Evolutionary conservation across 1,140 invertebrate species (phyloP), one percentile per base, ranked within the genome.

Genomic region (Drosophila novamexicana): DNA sequence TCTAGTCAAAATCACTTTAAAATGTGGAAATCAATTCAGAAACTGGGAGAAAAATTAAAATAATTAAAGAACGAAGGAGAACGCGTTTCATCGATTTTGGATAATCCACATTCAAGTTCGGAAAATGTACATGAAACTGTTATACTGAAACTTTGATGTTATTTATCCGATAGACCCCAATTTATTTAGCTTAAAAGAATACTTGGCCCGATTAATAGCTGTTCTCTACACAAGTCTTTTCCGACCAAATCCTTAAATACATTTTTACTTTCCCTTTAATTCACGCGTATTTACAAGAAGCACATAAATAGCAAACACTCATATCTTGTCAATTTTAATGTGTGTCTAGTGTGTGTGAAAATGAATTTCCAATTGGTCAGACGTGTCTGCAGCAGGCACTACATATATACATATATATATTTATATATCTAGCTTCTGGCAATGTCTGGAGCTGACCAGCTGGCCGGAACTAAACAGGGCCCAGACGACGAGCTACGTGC

Each of bases 321-420:
- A 62, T 54, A 69, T 66, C 67, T 62, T 62, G 79, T 80, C 77
- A 74, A 61, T 68, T 84, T 65, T 49, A 62, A 56, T 66, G 82
- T 45, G 67, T 76, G 78, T 81, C 66, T 75, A 73, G 56, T 49
- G 82, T 53, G 61, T 53, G 61, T 74, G 64, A 64, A 80, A 83
- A 83, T 85, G 47, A 59, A 85, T 83, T 81, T 81, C 14, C 73
- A 47, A 73, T 40, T 53, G 67, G 64, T 54, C 64, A 75, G 79
- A 88, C 82, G 67, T 85, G 82, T 88, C 79, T 73, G 81, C 67
- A 34, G 34, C 22, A 18, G 22, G 6, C 10, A 22, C 53, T 34
- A 16, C 7, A 7, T 16, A 34, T 16, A 37, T 37, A 9, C 7
- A 12, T 22, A 47, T 12, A 29, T 22, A 29, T 8, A 5, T 47